Conservation (phyloP, 1,140 invertebrate species). For the Eriocheir sinensis region DNA sequence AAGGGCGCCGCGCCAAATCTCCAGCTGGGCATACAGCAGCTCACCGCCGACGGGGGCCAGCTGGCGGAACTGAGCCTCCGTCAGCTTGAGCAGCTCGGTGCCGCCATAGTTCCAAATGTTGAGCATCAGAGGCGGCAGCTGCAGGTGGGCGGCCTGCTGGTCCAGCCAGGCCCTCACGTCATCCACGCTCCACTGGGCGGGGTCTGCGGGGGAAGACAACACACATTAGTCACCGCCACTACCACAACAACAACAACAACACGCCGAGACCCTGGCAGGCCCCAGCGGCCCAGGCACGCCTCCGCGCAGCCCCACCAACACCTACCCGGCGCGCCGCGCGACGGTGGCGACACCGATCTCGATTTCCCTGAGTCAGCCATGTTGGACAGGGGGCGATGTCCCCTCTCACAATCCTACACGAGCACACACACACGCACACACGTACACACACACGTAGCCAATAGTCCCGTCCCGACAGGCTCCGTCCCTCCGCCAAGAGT, state of each 20-base stretch:
- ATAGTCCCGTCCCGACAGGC: neutral
- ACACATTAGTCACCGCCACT: neutral
- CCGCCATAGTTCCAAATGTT: conserved; percentile 87
- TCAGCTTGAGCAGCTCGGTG: conserved; percentile 87
- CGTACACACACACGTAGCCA: neutral
- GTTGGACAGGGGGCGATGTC: conserved; percentile 30
- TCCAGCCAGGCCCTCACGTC: conserved; percentile 94
- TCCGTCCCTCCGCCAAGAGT: conserved; percentile 32
- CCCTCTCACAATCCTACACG: neutral
- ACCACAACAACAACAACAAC: neutral
- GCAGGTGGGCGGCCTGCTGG: conserved; percentile 87
- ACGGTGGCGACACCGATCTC: conserved; percentile 60
- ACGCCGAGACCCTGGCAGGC: neutral
- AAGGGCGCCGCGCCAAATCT: conserved; percentile 94
- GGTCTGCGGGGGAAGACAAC: conserved; percentile 86
- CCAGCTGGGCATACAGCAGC: conserved; percentile 92
- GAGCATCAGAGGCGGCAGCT: conserved; percentile 86
- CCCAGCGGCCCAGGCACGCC: neutral
- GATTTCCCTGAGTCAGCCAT: conserved; percentile 69
- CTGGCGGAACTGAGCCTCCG: conserved; percentile 92
- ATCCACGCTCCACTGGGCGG: conserved; percentile 90
- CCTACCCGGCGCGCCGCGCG: conserved; percentile 48
- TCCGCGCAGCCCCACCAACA: neutral
- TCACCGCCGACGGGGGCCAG: conserved; percentile 91
- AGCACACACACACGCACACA: neutral